Evolutionary conservation across 2,888 invertebrate species (phyloP).

Genomic region (Galerucella nymphaeae): DNA sequence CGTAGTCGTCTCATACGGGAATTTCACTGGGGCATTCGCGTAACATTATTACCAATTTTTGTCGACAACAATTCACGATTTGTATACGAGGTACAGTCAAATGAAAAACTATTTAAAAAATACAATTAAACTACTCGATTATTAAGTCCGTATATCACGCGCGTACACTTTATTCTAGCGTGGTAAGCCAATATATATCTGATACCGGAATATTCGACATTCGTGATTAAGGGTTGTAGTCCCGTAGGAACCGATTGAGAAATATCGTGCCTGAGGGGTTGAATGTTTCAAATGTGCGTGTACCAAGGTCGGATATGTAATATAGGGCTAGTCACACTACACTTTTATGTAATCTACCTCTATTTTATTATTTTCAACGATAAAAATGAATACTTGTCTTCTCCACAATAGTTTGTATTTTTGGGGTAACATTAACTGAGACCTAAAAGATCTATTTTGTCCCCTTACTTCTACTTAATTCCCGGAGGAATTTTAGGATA

Average conservation of each 20-base stretch:
- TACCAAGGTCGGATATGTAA: constrained; percentile 47
- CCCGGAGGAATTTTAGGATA: background rate
- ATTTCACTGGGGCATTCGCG: no score
- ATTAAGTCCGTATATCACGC: background rate
- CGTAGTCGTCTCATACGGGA: no score
- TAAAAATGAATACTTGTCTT: background rate
- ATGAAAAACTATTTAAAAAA: no score
- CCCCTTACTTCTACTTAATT: no score
- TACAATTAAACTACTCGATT: no score
- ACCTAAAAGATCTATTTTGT: no score
- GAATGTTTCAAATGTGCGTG: constrained; percentile 55
- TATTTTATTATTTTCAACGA: background rate
- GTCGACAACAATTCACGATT: no score
- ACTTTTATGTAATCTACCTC: background rate
- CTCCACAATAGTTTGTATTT: no score
- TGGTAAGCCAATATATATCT: constrained; percentile 30
- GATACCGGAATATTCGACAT: constrained; percentile 37
- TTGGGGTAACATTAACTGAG: no score
- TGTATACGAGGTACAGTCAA: no score
- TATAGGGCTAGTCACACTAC: constrained; percentile 19
- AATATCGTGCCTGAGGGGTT: constrained; percentile 53
- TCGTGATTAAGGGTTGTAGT: constrained; percentile 53
- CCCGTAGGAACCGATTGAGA: constrained; percentile 55
- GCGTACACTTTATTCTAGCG: constrained; percentile 16
- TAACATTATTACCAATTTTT: no score